Conservation (phyloP, 2,888 invertebrate genomes). For the Stenolophus ochropezus region DNA sequence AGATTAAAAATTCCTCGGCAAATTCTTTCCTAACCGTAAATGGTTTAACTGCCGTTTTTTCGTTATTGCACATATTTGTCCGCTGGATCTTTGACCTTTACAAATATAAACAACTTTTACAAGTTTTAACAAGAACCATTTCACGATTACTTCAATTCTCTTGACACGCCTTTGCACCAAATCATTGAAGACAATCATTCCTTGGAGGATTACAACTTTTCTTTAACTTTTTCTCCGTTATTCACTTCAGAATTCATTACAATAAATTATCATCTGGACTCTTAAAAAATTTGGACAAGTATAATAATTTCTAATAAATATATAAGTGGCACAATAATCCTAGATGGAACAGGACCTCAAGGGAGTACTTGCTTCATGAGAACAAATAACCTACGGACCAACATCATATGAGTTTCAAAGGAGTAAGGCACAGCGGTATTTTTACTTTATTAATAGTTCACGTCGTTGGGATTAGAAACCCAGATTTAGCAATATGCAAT, state of each 20-base stretch:
- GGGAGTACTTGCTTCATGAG: no score
- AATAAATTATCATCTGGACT: no score
- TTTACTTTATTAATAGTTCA: no score
- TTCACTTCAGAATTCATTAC: background rate
- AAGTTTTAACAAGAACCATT: slow-evolving; percentile 26
- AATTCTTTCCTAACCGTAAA: slow-evolving; percentile 16
- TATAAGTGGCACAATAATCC: no score
- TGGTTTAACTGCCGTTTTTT: slow-evolving; percentile 35
- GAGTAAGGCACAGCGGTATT: no score
- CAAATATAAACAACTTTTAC: slow-evolving; percentile 18
- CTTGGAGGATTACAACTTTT: background rate
- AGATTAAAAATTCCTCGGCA: slow-evolving; percentile 24
- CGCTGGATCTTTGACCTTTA: slow-evolving; percentile 15
- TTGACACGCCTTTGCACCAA: slow-evolving; percentile 14
- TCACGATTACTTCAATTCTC: slow-evolving; percentile 2
- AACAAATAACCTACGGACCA: no score
- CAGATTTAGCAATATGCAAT: no score
- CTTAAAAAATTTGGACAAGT: no score
- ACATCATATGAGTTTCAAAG: no score
- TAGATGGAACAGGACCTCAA: no score
- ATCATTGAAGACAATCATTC: slow-evolving; percentile 1
- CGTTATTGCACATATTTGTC: slow-evolving; percentile 16
- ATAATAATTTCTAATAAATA: no score
- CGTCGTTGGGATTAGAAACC: no score
- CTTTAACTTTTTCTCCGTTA: background rate